Percentiles rank a stretch among this genome's conserved stretches.
phyloP scores from a whole-genome alignment of 2,113 vertebrate genomes.

The Boleophthalmus pectinirostris region DNA sequence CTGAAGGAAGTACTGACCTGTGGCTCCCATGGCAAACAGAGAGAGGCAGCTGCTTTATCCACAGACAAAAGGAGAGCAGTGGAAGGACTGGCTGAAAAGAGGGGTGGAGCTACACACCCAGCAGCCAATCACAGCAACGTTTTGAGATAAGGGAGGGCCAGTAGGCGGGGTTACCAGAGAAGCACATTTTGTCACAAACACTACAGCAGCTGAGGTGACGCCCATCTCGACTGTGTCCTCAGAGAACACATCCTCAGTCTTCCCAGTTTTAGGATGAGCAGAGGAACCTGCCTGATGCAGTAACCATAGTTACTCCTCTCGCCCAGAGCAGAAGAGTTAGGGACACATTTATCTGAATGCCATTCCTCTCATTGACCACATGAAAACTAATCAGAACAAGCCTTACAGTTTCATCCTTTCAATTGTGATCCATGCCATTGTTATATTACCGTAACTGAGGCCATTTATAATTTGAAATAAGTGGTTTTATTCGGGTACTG shows the following conservation, averaged over 20 bases:
- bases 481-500: background rate
- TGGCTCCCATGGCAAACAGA: conserved; percentile 79
- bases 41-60: conserved; percentile 77
- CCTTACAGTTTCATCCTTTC: background rate
- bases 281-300: conserved; percentile 75
- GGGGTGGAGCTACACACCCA: conserved; percentile 59
- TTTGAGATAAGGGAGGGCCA: conserved; percentile 14
- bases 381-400: background rate
- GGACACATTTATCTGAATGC: conserved; percentile 54
- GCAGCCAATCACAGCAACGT: conserved; percentile 59
- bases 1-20: conserved; percentile 78
- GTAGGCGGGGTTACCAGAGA: conserved; percentile 60
- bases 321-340: conserved; percentile 34
- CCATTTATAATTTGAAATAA: background rate
- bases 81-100: conserved; percentile 45
- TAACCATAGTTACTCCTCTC: conserved; percentile 79
- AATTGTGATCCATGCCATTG: background rate
- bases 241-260: background rate
- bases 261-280: conserved; percentile 1
- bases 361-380: background rate
- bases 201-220: conserved; percentile 11
- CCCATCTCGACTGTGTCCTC: background rate
- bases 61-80: conserved; percentile 76
- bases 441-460: background rate
- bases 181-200: conserved; percentile 50